These are phyloP conservation scores for Heliconius erato DNA, from an alignment of 2,888 invertebrate species.

Conservation along the genomic window DNA sequence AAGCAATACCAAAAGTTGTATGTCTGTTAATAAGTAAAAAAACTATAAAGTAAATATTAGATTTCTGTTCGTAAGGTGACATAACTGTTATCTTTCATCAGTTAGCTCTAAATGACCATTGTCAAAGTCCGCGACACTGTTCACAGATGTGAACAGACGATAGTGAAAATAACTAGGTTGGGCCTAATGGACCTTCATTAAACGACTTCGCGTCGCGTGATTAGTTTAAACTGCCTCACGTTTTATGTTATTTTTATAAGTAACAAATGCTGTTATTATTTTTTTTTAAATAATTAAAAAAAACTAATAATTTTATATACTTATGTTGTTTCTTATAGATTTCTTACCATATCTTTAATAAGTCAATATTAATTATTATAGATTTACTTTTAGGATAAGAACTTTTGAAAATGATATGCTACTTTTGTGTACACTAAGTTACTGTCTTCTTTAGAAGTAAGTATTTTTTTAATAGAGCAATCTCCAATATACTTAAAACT, in stretches of 20 bases:
- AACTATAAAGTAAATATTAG: neutral
- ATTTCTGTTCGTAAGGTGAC: neutral
- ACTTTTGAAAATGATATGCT: neutral
- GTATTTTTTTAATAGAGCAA: too few species aligned
- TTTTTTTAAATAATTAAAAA: neutral
- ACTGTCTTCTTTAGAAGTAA: neutral
- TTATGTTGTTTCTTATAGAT: neutral
- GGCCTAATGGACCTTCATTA: slow-evolving; percentile 36
- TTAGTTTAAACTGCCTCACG: slow-evolving; percentile 35
- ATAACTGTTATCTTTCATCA: neutral
- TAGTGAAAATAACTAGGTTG: slow-evolving; percentile 42
- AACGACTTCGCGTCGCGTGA: slow-evolving; percentile 43
- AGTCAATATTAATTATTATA: neutral
- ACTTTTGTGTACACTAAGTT: neutral
- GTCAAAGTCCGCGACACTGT: slow-evolving; percentile 27
- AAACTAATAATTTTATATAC: neutral
- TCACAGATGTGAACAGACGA: slow-evolving; percentile 35
- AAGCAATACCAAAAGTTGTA: neutral
- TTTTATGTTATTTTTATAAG: slow-evolving; percentile 42
- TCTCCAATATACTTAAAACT: too few species aligned
- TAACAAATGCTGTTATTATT: slow-evolving; percentile 16
- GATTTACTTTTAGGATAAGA: neutral
- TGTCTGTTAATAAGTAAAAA: neutral
- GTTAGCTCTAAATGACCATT: neutral
- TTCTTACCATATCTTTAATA: neutral